Conservation (phyloP, 2,888 invertebrate species). For the Apotomis capreana region DNA sequence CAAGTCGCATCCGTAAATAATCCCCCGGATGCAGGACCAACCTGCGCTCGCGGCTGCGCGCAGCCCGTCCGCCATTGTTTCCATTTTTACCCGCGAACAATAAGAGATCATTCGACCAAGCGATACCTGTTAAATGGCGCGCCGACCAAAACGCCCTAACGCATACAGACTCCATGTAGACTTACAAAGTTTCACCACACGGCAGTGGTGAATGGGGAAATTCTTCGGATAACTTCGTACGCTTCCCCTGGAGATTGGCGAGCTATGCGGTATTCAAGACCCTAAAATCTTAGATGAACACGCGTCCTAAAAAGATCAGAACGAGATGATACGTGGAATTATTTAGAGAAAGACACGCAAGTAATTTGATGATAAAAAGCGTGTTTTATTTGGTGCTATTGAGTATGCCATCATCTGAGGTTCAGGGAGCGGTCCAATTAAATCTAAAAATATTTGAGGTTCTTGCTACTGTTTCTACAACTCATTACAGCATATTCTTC, state of each 20-base stretch:
- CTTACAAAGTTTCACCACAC: not conserved
- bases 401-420: no score
- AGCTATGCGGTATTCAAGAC: constrained; percentile 5
- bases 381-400: no score
- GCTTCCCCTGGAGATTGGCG: constrained; percentile 16
- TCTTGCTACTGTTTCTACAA: no score
- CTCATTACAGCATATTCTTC: no score
- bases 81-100: constrained; percentile 41
- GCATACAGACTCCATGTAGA: not conserved
- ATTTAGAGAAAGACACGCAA: no score
- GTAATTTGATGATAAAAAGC: no score
- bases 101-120: constrained; percentile 42
- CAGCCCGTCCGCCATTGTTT: constrained; percentile 40
- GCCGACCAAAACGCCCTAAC: constrained; percentile 3
- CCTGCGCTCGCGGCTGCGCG: constrained; percentile 34
- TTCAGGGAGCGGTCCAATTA: no score
- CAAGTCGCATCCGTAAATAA: not conserved
- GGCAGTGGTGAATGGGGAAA: constrained; percentile 29
- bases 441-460: no score
- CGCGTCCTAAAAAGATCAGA: no score
- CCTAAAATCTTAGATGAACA: not conserved
- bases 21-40: constrained; percentile 14
- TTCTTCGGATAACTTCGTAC: constrained; percentile 26
- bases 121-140: constrained; percentile 36
- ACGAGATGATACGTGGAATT: no score